phyloP scores from a whole-genome alignment of 1,140 invertebrate species.

The Aporrectodea caliginosa region DNA sequence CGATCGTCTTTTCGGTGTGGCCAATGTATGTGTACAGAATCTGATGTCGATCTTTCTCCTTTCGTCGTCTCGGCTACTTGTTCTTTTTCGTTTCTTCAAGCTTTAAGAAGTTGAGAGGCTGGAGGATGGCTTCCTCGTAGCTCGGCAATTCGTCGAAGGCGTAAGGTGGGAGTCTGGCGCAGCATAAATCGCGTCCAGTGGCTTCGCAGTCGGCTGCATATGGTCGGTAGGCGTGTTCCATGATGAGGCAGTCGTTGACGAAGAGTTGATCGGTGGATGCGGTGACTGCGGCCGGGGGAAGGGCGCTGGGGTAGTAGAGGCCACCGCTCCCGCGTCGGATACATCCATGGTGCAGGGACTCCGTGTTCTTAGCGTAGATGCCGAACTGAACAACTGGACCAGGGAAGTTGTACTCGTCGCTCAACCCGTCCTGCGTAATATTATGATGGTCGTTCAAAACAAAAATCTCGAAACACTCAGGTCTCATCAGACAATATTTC shows the following conservation, averaged over 20 bases:
- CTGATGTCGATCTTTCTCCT: no score
- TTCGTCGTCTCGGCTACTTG: not conserved
- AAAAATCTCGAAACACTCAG: no score
- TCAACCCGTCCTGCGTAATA: not conserved
- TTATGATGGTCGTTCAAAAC: not conserved
- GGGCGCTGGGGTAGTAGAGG: no score
- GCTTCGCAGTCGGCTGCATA: not conserved
- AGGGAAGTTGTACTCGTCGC: not conserved
- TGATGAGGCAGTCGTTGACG: conserved; percentile 1
- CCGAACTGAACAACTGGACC: not conserved
- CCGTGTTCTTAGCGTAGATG: not conserved
- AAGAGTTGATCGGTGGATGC: not conserved
- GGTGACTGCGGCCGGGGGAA: not conserved
- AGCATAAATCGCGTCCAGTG: not conserved
- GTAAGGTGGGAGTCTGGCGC: not conserved
- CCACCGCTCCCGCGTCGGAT: no score
- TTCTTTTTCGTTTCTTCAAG: not conserved
- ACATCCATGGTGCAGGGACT: not conserved
- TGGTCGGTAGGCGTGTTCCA: not conserved
- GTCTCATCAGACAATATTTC: no score
- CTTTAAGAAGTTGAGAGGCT: not conserved
- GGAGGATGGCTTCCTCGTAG: not conserved
- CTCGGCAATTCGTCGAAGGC: not conserved
- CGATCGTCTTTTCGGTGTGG: no score
- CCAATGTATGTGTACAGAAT: no score